A percentile compares a stretch with the other conserved stretches of the same genome.
Evolutionary conservation across 2,888 invertebrate genomes (phyloP).

Genomic region (Laspeyria flexula): DNA sequence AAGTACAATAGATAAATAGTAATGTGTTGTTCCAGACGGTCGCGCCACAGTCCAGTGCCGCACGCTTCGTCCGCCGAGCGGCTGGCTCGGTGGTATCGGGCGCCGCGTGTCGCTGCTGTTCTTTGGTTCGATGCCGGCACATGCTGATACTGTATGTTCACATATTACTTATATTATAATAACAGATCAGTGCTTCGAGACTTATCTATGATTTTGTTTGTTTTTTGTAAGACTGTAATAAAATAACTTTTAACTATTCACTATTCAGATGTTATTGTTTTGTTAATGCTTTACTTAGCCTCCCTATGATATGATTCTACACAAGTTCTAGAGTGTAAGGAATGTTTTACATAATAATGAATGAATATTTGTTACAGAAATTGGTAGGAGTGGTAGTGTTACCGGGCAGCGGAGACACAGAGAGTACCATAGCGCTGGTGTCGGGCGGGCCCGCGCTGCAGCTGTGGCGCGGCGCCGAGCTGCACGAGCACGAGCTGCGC

Average conservation of each 20-base stretch:
- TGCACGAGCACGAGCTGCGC: slow-evolving; percentile 91
- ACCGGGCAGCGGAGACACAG: slow-evolving; percentile 68
- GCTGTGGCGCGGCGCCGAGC: slow-evolving; percentile 92
- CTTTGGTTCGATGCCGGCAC: slow-evolving; percentile 90
- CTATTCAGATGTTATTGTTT: no score
- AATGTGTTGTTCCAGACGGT: slow-evolving; percentile 85
- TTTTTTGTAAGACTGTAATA: no score
- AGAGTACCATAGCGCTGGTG: slow-evolving; percentile 76
- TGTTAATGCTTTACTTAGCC: no score
- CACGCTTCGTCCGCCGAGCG: slow-evolving; percentile 90
- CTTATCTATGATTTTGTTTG: no score
- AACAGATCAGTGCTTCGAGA: no score
- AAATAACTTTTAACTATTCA: no score
- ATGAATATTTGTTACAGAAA: slow-evolving; percentile 64
- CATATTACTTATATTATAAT: background rate
- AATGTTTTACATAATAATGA: no score
- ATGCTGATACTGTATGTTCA: slow-evolving; percentile 87
- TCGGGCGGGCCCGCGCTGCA: slow-evolving; percentile 92
- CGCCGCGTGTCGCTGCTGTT: slow-evolving; percentile 92
- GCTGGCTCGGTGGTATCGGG: slow-evolving; percentile 95
- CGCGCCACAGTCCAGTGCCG: slow-evolving; percentile 89
- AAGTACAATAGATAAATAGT: no score
- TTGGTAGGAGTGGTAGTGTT: slow-evolving; percentile 89
- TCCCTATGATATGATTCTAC: no score
- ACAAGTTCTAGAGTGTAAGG: no score